Base-by-base conservation (phyloP, 2,888 invertebrate genomes). In the Dicycla oo region DNA sequence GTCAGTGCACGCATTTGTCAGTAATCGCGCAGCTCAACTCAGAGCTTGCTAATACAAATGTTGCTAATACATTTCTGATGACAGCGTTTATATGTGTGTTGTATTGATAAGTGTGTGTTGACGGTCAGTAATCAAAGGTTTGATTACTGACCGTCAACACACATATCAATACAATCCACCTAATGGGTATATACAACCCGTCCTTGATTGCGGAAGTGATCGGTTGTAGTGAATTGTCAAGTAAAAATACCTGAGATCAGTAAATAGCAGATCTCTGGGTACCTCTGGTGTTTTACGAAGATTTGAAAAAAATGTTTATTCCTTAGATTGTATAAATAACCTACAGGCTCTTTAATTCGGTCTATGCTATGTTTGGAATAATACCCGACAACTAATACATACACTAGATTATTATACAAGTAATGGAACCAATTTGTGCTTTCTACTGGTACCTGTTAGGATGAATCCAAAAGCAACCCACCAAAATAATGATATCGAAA, bases 31-130 rank as follows among this genome's bases (percentile, higher is more conserved):
- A n/a, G n/a, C n/a, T n/a, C n/a, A n/a, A n/a, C n/a, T n/a, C n/a
- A n/a, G n/a, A n/a, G n/a, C n/a, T n/a, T n/a, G n/a, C n/a, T n/a
- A n/a, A n/a, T n/a, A n/a, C n/a, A n/a, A n/a, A n/a, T 26, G 7
- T 49, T n/a, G 34, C 26, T 18, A 60, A 43, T 20, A 43, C 62
- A 30, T 8, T 47, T 47, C 23, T 54, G 47, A 75, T 75, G 15
- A 47, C 53, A 75, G n/a, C 20, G 20, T 63, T 18, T n/a, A n/a
- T n/a, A n/a, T n/a, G n/a, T n/a, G n/a, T n/a, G n/a, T n/a, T n/a
- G n/a, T n/a, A n/a, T n/a, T n/a, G n/a, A n/a, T n/a, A n/a, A n/a
- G n/a, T n/a, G n/a, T n/a, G n/a, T n/a, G n/a, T n/a, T n/a, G n/a
- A n/a, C n/a, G n/a, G n/a, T n/a, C n/a, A n/a, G n/a, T n/a, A n/a